Evolutionary conservation across 1,140 invertebrate species (phyloP).

Genomic region (Kradibia gibbosae): DNA sequence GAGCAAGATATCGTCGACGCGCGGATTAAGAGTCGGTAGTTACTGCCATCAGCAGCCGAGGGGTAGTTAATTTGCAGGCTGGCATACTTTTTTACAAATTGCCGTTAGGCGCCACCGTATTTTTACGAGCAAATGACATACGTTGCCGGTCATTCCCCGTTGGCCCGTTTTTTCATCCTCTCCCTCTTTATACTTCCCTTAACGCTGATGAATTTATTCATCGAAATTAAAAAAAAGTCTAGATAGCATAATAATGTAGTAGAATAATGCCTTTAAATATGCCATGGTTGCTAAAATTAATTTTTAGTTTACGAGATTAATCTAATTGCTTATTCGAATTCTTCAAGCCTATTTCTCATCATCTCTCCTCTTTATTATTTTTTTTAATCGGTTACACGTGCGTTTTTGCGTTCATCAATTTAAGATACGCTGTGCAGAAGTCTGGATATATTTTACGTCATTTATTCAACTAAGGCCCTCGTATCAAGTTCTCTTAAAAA

Average conservation of each 20-base stretch:
- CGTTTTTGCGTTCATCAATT: slow-evolving; percentile 33
- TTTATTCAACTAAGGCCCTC: background rate
- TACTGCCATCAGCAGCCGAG: background rate
- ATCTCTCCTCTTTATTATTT: slow-evolving; percentile 37
- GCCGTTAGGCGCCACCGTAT: slow-evolving; percentile 57
- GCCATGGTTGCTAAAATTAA: slow-evolving; percentile 12
- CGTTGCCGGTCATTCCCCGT: slow-evolving; percentile 11
- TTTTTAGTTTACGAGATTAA: background rate
- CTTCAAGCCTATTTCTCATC: background rate
- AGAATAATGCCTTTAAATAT: slow-evolving; percentile 21
- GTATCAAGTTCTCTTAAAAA: too few species aligned
- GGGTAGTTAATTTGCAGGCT: slow-evolving; percentile 57
- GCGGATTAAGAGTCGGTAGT: slow-evolving; percentile 53
- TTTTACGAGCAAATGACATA: slow-evolving; percentile 64
- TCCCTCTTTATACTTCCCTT: background rate
- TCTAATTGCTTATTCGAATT: background rate
- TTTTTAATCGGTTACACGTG: background rate
- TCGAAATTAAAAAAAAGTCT: background rate
- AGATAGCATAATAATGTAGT: too few species aligned
- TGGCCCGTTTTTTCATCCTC: background rate
- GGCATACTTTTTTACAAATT: slow-evolving; percentile 58
- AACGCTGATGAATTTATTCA: slow-evolving; percentile 26
- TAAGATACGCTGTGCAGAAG: background rate
- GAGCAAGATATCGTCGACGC: slow-evolving; percentile 44
- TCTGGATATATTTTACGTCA: background rate